phyloP scores from a whole-genome alignment of 1,140 invertebrate species.

The Probaryconus sp. region DNA sequence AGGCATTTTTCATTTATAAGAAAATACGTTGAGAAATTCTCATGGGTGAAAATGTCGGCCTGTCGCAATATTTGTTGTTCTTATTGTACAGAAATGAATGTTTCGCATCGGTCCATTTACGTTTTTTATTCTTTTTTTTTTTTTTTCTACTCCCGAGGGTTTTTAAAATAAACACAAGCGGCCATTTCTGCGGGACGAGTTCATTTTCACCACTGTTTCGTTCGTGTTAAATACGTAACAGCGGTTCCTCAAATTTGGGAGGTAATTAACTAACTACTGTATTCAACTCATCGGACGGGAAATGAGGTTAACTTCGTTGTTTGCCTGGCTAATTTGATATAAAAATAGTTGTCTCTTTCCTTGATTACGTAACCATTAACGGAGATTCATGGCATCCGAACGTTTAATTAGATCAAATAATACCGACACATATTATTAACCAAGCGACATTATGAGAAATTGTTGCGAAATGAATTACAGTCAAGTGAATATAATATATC shows the following conservation, averaged over 20 bases:
- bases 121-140: slow-evolving; percentile 15
- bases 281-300: background rate
- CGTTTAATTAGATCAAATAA: slow-evolving; percentile 41
- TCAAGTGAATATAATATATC: no score
- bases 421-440: slow-evolving; percentile 17
- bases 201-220: slow-evolving; percentile 7
- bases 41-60: slow-evolving; percentile 40
- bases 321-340: slow-evolving; percentile 18
- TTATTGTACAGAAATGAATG: slow-evolving; percentile 66
- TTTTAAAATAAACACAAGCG: slow-evolving; percentile 3
- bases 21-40: slow-evolving; percentile 69
- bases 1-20: slow-evolving; percentile 72
- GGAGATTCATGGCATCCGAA: slow-evolving; percentile 9
- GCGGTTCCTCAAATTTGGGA: slow-evolving; percentile 6
- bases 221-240: background rate
- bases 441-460: slow-evolving; percentile 13
- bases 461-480: slow-evolving; percentile 10
- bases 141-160: slow-evolving; percentile 18
- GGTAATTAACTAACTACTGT: slow-evolving; percentile 36
- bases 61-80: slow-evolving; percentile 54
- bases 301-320: background rate
- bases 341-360: slow-evolving; percentile 18
- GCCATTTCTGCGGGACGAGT: background rate
- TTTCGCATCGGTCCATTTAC: slow-evolving; percentile 24
- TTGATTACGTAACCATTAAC: slow-evolving; percentile 22